A percentile compares a stretch with the other conserved stretches of the same genome.
These are phyloP conservation scores for Macrocentrus cingulum DNA, from an alignment of 1,140 invertebrate species.

Conservation along the genomic window DNA sequence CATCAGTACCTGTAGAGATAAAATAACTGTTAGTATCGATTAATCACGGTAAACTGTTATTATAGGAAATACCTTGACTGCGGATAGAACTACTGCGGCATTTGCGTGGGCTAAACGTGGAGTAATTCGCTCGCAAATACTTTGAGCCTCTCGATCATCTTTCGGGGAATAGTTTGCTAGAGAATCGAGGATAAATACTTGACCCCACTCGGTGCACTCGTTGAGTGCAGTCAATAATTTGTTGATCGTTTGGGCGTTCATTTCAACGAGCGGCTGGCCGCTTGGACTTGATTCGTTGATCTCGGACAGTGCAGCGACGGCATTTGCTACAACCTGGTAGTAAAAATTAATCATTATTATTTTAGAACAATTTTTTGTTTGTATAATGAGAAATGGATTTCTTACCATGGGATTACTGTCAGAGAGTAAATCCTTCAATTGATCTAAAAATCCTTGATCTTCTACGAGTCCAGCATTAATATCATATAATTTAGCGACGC, in stretches of 20 bases:
- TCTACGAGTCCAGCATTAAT: slow-evolving; percentile 97
- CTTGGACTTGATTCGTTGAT: slow-evolving; percentile 96
- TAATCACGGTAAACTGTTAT: too few relatives aligned
- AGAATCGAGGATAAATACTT: slow-evolving; percentile 98
- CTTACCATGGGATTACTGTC: slow-evolving; percentile 99
- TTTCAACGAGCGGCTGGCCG: slow-evolving; percentile 90
- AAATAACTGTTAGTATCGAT: slow-evolving; percentile 15
- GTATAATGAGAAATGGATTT: slow-evolving; percentile 8
- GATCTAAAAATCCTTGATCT: slow-evolving; percentile 97
- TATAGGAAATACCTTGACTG: slow-evolving; percentile 93
- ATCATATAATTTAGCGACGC: slow-evolving; percentile 98
- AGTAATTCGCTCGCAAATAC: slow-evolving; percentile 97
- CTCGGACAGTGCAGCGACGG: slow-evolving; percentile 97
- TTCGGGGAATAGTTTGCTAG: slow-evolving; percentile 96
- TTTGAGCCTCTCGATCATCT: slow-evolving; percentile 98
- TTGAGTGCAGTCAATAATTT: slow-evolving; percentile 98
- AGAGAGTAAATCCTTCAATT: slow-evolving; percentile 93
- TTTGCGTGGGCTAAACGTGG: slow-evolving; percentile 98
- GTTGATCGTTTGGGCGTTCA: slow-evolving; percentile 97
- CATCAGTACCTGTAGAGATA: slow-evolving; percentile 71
- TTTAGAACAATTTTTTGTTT: not conserved
- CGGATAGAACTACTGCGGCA: slow-evolving; percentile 98
- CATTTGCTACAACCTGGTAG: slow-evolving; percentile 91
- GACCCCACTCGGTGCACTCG: slow-evolving; percentile 99
- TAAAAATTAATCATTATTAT: slow-evolving; percentile 12